Evolutionary conservation across 1,140 invertebrate genomes (phyloP).

Genomic region (Magallana ariakensis): DNA sequence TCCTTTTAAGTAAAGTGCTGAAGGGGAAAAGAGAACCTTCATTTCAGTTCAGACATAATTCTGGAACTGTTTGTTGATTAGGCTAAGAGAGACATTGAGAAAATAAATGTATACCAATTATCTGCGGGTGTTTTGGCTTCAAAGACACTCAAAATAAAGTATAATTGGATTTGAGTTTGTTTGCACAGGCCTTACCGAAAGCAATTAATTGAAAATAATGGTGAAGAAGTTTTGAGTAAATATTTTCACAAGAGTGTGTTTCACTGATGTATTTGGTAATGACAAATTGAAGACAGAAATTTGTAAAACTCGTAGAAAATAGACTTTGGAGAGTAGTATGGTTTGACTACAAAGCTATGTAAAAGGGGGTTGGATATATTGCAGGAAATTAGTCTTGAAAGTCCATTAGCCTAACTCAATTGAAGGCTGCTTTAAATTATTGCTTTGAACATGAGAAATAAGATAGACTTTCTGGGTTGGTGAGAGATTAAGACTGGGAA

Average conservation of each 20-base stretch:
- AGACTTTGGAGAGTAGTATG: background rate
- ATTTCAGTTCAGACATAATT: slow-evolving; percentile 23
- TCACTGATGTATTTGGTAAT: background rate
- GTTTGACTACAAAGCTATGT: slow-evolving; percentile 23
- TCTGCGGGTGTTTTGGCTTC: slow-evolving; percentile 26
- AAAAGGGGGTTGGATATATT: slow-evolving; percentile 11
- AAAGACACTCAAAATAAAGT: slow-evolving; percentile 34
- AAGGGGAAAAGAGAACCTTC: slow-evolving; percentile 14
- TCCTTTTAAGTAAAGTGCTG: slow-evolving; percentile 20
- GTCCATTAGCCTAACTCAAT: slow-evolving; percentile 19
- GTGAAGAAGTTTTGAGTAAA: slow-evolving; percentile 28
- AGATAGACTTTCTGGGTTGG: slow-evolving; percentile 22
- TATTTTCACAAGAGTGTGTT: slow-evolving; percentile 37
- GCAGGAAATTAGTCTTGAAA: slow-evolving; percentile 30
- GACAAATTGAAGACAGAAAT: slow-evolving; percentile 20
- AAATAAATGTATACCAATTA: slow-evolving; percentile 38
- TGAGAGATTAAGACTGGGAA: slow-evolving; percentile 24
- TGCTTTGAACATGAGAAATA: slow-evolving; percentile 34
- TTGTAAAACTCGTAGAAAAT: slow-evolving; percentile 7
- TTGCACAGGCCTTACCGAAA: slow-evolving; percentile 17
- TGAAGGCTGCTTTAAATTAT: slow-evolving; percentile 29
- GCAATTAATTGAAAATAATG: background rate
- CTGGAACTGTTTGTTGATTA: slow-evolving; percentile 19
- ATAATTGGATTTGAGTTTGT: slow-evolving; percentile 32
- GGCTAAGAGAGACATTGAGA: slow-evolving; percentile 13